A percentile compares a stretch with the other conserved stretches of the same genome.
Evolutionary conservation across 2,888 invertebrate genomes (phyloP).

Genomic region (Nymphalis polychloros): DNA sequence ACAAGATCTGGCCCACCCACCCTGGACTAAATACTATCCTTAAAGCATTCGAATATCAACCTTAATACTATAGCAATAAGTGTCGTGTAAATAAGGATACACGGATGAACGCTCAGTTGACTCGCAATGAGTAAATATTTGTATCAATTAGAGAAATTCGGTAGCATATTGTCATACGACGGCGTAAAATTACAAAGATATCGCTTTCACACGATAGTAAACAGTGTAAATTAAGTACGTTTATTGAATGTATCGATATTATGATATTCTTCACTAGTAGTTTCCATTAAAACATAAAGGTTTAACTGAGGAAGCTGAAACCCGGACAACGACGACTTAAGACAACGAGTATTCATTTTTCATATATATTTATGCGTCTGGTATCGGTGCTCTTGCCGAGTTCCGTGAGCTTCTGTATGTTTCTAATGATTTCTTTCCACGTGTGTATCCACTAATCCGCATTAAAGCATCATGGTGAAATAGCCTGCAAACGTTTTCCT

Average conservation of each 20-base stretch:
- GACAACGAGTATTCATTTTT: too few relatives aligned
- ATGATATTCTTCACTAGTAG: too few relatives aligned
- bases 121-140: conserved; percentile 53
- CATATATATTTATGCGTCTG: too few relatives aligned
- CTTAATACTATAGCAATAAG: conserved; percentile 4
- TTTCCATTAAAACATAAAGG: too few relatives aligned
- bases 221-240: background rate
- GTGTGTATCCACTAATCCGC: too few relatives aligned
- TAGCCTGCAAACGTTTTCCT: too few relatives aligned
- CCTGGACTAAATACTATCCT: background rate
- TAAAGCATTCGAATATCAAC: background rate
- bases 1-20: conserved; percentile 32
- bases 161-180: conserved; percentile 28
- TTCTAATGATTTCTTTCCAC: too few relatives aligned
- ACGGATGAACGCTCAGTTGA: conserved; percentile 41
- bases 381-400: too few relatives aligned
- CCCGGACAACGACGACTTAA: too few relatives aligned
- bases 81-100: conserved; percentile 30
- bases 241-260: background rate
- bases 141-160: conserved; percentile 47
- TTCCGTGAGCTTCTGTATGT: too few relatives aligned
- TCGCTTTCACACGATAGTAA: background rate
- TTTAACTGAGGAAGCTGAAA: too few relatives aligned
- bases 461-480: too few relatives aligned
- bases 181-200: background rate